A percentile compares a stretch with the other conserved stretches of the same genome.
These are phyloP conservation scores for Micronisus gabar DNA, from an alignment of 2,113 vertebrate species.

Conservation along the genomic window DNA sequence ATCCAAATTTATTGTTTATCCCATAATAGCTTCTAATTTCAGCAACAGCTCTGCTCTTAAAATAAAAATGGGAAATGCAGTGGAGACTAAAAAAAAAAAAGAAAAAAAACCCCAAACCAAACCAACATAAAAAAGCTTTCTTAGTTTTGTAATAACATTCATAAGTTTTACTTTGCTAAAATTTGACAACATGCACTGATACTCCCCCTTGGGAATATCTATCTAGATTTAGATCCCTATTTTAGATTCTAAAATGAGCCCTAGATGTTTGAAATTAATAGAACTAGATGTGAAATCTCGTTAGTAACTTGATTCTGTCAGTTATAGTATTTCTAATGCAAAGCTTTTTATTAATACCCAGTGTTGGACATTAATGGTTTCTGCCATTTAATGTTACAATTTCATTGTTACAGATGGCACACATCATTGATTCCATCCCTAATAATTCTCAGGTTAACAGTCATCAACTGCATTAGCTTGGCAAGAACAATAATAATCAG, in stretches of 20 bases:
- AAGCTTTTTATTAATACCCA: background rate
- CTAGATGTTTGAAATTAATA: background rate
- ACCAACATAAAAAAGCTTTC: background rate
- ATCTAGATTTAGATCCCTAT: background rate
- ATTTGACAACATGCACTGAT: background rate
- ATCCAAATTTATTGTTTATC: background rate
- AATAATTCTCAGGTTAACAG: background rate
- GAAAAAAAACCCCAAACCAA: no score
- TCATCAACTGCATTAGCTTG: background rate
- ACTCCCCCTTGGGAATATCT: background rate
- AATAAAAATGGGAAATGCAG: background rate
- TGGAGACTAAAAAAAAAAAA: background rate
- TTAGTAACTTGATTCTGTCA: background rate
- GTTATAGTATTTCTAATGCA: background rate
- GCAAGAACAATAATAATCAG: background rate
- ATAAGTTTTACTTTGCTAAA: background rate
- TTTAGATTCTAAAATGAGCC: background rate
- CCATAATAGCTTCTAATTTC: background rate
- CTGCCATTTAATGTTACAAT: background rate
- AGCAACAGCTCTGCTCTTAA: background rate
- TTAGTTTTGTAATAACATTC: background rate
- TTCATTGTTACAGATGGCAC: background rate
- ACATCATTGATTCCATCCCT: background rate
- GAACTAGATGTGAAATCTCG: background rate
- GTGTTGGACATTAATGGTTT: background rate